A percentile compares a stretch with the other conserved stretches of the same genome.
Conservation (phyloP, 2,113 vertebrate genomes). For the Elachura formosa region DNA sequence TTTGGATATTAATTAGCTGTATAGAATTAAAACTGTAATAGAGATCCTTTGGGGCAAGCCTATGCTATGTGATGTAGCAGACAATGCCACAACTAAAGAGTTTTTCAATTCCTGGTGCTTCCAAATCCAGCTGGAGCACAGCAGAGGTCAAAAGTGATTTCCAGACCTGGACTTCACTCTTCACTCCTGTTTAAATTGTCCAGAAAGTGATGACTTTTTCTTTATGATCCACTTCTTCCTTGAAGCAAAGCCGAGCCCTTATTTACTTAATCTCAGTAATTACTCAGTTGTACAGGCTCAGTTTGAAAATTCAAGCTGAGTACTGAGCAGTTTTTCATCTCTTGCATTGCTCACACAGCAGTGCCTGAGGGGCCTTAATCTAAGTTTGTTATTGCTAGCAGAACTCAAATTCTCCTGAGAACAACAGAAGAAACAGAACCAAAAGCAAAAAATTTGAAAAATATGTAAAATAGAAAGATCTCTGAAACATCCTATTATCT, state of each 20-base stretch:
- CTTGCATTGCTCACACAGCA: background rate
- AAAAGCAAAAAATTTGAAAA: background rate
- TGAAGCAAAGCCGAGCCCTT: background rate
- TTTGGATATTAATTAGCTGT: background rate
- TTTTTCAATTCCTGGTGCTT: background rate
- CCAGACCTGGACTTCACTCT: background rate
- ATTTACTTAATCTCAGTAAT: background rate
- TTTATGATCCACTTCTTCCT: background rate
- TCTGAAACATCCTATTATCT: background rate
- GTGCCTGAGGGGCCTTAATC: background rate
- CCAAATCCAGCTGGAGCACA: background rate
- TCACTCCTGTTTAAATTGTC: background rate
- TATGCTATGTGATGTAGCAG: background rate
- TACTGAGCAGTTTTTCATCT: background rate
- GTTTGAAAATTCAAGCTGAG: background rate
- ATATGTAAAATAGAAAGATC: background rate
- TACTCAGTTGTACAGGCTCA: background rate
- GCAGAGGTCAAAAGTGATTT: background rate
- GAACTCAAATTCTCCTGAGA: background rate
- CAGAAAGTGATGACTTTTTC: background rate
- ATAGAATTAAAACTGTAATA: background rate
- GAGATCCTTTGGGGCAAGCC: background rate
- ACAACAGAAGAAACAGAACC: background rate
- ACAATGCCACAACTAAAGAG: background rate
- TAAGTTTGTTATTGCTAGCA: background rate